A percentile compares a stretch with the other conserved stretches of the same genome.
Conservation (phyloP, 2,113 vertebrate genomes). For the Elgaria multicarinata region DNA sequence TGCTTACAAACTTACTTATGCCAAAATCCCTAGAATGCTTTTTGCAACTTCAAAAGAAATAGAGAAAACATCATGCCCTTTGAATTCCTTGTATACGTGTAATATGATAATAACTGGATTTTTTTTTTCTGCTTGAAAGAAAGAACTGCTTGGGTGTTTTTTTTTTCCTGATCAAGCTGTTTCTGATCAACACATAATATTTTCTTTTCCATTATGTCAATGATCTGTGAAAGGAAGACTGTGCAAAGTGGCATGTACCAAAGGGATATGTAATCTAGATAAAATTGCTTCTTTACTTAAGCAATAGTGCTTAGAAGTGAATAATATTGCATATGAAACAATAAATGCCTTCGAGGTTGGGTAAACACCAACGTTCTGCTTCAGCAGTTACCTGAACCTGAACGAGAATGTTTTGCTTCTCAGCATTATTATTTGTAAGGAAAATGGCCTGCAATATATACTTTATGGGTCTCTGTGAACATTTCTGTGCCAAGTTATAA, state of each 20-base stretch:
- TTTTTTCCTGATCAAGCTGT: conserved; percentile 2
- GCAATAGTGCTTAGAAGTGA: neutral
- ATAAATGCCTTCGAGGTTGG: neutral
- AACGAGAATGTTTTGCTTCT: neutral
- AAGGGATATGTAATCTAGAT: neutral
- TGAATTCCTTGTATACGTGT: neutral
- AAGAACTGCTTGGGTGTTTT: conserved; percentile 3
- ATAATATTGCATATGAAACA: neutral
- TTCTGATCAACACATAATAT: neutral
- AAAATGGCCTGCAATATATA: conserved; percentile 12
- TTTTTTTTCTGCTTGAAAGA: neutral
- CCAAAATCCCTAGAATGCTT: neutral
- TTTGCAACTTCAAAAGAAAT: neutral
- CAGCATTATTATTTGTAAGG: neutral
- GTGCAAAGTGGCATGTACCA: neutral
- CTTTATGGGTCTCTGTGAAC: neutral
- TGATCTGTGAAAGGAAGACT: rapidly evolving
- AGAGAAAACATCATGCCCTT: neutral
- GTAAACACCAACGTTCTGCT: neutral
- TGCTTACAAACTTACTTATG: neutral
- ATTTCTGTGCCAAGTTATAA: neutral
- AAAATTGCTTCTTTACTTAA: conserved; percentile 19
- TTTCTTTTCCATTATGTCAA: neutral
- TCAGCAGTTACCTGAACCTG: conserved; percentile 20
- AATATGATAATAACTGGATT: neutral